Conservation (phyloP, 2,888 invertebrate species). For the Oxyscelio sp. region DNA sequence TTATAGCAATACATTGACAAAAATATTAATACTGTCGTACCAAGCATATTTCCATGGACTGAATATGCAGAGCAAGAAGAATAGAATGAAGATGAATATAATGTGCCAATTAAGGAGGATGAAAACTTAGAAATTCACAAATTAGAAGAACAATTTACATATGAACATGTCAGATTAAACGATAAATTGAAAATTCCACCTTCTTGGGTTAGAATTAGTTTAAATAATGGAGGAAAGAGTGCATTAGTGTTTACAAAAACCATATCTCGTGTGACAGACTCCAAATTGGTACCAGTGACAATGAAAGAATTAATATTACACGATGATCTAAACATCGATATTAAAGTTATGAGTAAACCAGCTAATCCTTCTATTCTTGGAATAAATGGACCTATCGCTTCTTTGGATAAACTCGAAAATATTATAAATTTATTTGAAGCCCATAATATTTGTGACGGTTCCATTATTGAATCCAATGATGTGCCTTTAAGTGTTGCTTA, state of each 20-base stretch:
- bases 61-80: too few species aligned
- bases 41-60: too few species aligned
- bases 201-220: slow-evolving; percentile 7
- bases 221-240: slow-evolving; percentile 5
- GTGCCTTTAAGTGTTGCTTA: neutral
- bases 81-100: too few species aligned
- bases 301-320: slow-evolving; percentile 29
- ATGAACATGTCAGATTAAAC: neutral
- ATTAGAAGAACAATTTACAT: too few species aligned
- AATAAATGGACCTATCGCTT: slow-evolving; percentile 9
- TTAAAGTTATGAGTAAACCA: slow-evolving; percentile 11
- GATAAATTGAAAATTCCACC: slow-evolving; percentile 12
- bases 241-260: slow-evolving; percentile 13
- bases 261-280: slow-evolving; percentile 7
- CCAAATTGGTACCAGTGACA: slow-evolving; percentile 16
- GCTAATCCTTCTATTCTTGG: too few species aligned
- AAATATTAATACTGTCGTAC: too few species aligned
- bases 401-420: neutral
- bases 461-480: slow-evolving; percentile 6
- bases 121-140: too few species aligned
- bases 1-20: too few species aligned
- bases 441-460: slow-evolving; percentile 14
- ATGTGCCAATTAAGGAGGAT: too few species aligned
- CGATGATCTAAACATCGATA: slow-evolving; percentile 14
- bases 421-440: slow-evolving; percentile 17